Conservation (phyloP, 2,113 vertebrate genomes). For the Festucalex cinctus region DNA sequence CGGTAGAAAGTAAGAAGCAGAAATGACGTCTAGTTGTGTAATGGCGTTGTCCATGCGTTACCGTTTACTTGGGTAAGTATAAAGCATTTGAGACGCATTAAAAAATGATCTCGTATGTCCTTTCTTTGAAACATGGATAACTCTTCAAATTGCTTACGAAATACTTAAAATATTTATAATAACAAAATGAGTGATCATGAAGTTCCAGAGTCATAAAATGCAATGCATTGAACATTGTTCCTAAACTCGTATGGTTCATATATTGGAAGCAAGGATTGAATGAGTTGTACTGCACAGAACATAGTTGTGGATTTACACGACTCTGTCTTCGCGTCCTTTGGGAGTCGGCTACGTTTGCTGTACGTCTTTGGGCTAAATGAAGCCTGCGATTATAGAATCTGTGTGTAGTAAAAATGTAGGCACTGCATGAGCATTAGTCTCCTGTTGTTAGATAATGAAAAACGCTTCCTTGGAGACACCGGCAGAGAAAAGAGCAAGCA, state of each 20-base stretch:
- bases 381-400: conserved; percentile 36
- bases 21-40: too few species aligned
- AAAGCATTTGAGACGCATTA: too few species aligned
- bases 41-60: too few species aligned
- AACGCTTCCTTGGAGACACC: conserved; percentile 58
- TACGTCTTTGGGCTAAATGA: conserved; percentile 25
- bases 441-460: conserved; percentile 60
- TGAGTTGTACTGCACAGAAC: neutral
- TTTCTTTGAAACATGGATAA: neutral
- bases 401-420: conserved; percentile 42
- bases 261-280: neutral
- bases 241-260: neutral
- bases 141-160: neutral
- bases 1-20: too few species aligned
- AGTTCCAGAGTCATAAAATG: neutral
- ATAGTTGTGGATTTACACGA: conserved; percentile 34
- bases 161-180: neutral
- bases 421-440: conserved; percentile 50
- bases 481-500: conserved; percentile 62
- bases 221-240: neutral
- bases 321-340: conserved; percentile 19
- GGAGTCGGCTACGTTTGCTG: conserved; percentile 17
- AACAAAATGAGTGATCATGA: neutral
- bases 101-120: too few species aligned
- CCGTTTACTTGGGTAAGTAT: too few species aligned